Evolutionary conservation across 2,113 vertebrate genomes (phyloP).

Genomic region (Lampris incognitus): DNA sequence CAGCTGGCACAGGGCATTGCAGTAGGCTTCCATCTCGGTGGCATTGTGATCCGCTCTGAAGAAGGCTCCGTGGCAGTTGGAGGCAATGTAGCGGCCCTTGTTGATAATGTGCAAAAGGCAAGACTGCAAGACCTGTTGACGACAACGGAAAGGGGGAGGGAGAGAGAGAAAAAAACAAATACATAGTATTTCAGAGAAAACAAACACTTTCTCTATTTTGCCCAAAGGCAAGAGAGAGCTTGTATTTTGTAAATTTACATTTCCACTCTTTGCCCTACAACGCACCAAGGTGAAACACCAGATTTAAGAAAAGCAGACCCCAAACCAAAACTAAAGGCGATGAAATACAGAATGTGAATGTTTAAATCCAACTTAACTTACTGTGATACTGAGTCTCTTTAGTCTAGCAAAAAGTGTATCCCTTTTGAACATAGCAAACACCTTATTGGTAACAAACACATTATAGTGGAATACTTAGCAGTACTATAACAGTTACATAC

Average conservation of each 20-base stretch:
- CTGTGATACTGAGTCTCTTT: too few relatives aligned
- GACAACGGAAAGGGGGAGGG: slow-evolving; percentile 53
- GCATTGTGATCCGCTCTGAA: slow-evolving; percentile 89
- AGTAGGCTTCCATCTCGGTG: slow-evolving; percentile 89
- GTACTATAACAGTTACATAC: slow-evolving; percentile 31
- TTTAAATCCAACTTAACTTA: too few relatives aligned
- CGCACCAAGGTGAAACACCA: too few relatives aligned
- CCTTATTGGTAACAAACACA: background rate
- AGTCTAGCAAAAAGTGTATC: too few relatives aligned
- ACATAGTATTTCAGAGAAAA: background rate
- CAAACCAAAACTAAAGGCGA: too few relatives aligned
- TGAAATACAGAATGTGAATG: too few relatives aligned
- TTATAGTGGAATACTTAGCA: background rate
- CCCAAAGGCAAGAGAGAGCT: too few relatives aligned
- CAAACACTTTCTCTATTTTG: too few relatives aligned
- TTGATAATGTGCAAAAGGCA: slow-evolving; percentile 88
- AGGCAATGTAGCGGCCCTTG: slow-evolving; percentile 87
- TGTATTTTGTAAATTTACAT: too few relatives aligned
- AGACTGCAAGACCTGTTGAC: slow-evolving; percentile 80
- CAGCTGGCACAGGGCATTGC: slow-evolving; percentile 88
- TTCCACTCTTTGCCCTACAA: too few relatives aligned
- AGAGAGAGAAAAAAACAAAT: slow-evolving; percentile 54
- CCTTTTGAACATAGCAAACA: too few relatives aligned
- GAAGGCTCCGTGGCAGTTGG: slow-evolving; percentile 86
- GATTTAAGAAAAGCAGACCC: too few relatives aligned